Conservation (phyloP, 2,113 vertebrate species). For the Rhabdornis inornatus region DNA sequence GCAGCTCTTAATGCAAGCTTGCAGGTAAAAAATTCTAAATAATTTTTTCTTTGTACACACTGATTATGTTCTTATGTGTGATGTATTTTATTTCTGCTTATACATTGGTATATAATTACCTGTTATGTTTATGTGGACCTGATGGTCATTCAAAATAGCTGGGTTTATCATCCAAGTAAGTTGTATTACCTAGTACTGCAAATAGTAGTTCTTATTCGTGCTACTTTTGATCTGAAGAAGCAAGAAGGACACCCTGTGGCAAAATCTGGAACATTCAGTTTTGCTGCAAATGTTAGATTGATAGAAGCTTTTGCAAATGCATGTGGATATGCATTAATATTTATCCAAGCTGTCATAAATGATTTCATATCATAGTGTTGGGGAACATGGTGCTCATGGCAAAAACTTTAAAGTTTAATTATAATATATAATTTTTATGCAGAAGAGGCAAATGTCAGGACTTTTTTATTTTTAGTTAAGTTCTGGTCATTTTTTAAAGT, state of each 20-base stretch:
- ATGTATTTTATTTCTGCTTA: not conserved
- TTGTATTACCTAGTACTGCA: slow-evolving; percentile 73
- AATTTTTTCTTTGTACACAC: not conserved
- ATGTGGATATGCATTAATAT: slow-evolving; percentile 97
- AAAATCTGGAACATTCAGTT: slow-evolving; percentile 83
- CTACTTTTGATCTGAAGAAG: slow-evolving; percentile 81
- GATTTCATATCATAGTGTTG: slow-evolving; percentile 94
- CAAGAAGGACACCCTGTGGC: slow-evolving; percentile 93
- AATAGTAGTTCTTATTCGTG: slow-evolving; percentile 68
- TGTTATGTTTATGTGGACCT: not conserved
- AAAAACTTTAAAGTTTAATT: slow-evolving; percentile 99
- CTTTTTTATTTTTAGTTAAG: slow-evolving; percentile 91
- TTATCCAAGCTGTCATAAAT: slow-evolving; percentile 98
- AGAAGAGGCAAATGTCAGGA: slow-evolving; percentile 92
- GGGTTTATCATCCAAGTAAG: slow-evolving; percentile 65
- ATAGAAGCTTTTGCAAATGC: slow-evolving; percentile 91
- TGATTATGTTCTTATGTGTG: not conserved
- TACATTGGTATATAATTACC: not conserved
- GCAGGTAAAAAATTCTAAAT: slow-evolving; percentile 82
- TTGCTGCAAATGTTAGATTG: slow-evolving; percentile 84
- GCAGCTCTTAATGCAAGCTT: slow-evolving; percentile 97
- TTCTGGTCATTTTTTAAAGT: slow-evolving; percentile 85
- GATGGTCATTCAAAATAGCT: slow-evolving; percentile 52
- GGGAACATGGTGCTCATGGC: slow-evolving; percentile 91
- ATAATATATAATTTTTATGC: slow-evolving; percentile 98